Percentiles rank a stretch among this genome's conserved stretches.
Conservation (phyloP, 2,113 vertebrate genomes). For the Helogale parvula region DNA sequence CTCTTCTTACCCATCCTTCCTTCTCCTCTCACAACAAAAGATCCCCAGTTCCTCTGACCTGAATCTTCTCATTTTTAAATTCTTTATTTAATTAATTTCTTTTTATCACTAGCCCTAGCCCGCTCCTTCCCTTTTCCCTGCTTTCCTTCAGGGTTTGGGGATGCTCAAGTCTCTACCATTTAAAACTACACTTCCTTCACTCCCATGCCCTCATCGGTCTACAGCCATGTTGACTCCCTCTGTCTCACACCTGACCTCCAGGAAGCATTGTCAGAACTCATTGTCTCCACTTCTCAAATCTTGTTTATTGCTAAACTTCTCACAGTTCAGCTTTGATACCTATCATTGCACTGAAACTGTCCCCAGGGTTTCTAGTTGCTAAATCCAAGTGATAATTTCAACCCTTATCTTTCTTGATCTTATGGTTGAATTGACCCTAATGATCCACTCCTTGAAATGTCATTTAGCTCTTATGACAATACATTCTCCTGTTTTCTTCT, state of each 20-base stretch:
- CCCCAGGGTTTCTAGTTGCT: not conserved
- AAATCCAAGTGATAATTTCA: not conserved
- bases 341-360: not conserved
- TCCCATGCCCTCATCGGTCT: not conserved
- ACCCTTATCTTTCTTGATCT: not conserved
- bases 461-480: not conserved
- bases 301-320: not conserved
- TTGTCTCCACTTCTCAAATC: constrained; percentile 22
- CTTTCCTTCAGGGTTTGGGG: not conserved
- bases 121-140: not conserved
- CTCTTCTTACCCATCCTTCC: not conserved
- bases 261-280: not conserved
- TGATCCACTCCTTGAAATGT: not conserved
- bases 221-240: not conserved
- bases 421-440: not conserved
- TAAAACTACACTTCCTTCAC: not conserved
- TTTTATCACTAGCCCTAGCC: not conserved
- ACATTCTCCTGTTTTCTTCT: not conserved
- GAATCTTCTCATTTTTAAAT: not conserved
- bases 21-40: not conserved
- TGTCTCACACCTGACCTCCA: not conserved
- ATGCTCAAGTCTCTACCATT: not conserved
- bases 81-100: too few species aligned
- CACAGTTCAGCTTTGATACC: not conserved
- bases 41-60: not conserved